A percentile compares a stretch with the other conserved stretches of the same genome.
Conservation (phyloP, 2,888 invertebrate genomes). For the Dicycla oo region DNA sequence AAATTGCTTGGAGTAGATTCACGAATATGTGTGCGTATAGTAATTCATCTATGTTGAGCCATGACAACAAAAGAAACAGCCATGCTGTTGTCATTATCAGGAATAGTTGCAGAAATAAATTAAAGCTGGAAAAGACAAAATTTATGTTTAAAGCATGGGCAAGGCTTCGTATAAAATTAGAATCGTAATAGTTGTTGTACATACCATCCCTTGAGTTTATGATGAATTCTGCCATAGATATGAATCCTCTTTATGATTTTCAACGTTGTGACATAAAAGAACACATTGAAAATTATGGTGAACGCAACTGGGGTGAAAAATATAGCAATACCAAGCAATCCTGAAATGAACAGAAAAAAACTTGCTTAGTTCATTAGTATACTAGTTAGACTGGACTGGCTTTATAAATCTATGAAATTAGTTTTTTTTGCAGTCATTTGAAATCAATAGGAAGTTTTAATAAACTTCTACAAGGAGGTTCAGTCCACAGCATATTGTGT, state of each 20-base stretch:
- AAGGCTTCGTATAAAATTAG: not conserved
- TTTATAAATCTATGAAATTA: not conserved
- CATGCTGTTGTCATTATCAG: slow-evolving; percentile 94
- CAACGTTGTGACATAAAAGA: slow-evolving; percentile 95
- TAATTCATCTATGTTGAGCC: slow-evolving; percentile 93
- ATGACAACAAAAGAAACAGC: slow-evolving; percentile 94
- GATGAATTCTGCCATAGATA: slow-evolving; percentile 96
- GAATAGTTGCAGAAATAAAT: slow-evolving; percentile 94
- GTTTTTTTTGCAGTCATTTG: not conserved
- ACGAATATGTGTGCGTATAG: slow-evolving; percentile 94
- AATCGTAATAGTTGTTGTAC: slow-evolving; percentile 41
- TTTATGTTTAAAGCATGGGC: not conserved
- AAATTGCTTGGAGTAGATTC: slow-evolving; percentile 94
- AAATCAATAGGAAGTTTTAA: not conserved
- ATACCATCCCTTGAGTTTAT: slow-evolving; percentile 96
- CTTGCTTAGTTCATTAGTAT: not conserved
- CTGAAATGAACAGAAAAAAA: slow-evolving; percentile 80
- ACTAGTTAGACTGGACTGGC: not conserved
- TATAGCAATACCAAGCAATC: slow-evolving; percentile 95
- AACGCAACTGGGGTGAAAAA: slow-evolving; percentile 96
- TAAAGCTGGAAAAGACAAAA: slow-evolving; percentile 90
- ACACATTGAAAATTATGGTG: slow-evolving; percentile 94
- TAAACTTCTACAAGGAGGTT: not conserved
- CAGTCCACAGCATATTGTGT: not conserved
- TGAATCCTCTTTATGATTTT: slow-evolving; percentile 95